Evolutionary conservation across 1,140 invertebrate genomes (phyloP), one percentile per base, ranked within the genome.

Genomic region (Penaeus chinensis): DNA sequence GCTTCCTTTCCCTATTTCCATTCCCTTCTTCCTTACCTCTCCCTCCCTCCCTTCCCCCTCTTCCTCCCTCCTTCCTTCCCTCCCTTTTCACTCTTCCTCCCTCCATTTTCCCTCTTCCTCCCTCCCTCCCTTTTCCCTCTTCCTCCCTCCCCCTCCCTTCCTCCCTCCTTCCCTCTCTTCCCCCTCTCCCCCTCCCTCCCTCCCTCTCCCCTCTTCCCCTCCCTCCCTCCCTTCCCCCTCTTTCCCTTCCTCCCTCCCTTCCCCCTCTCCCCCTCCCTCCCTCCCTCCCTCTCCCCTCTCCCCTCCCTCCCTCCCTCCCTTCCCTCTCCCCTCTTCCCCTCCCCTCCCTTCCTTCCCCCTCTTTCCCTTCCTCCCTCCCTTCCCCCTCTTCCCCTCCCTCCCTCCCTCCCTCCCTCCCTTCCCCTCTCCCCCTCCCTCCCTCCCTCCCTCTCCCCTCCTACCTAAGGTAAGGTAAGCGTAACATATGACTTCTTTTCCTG

Each of bases 301-400:
- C 63, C 3, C 63, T 3, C 3, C 3, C 63, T 66, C 3, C n/a
- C 63, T 66, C 63, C n/a, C 63, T 66, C 63, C n/a, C 3, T 66
- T 3, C n/a, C 3, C 3, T 3, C n/a, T 24, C 3, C 63, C n/a
- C 63, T 66, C 63, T 66, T 3, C 24, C 71, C 42, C n/a, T 76
- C 71, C 42, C 71, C 42, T 3, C 42, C 71, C 42, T 37, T 76
- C 71, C 42, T 42, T 76, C 71, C 42, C 71, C 42, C 71, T 76
- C 71, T 76, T 42, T 74, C 71, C 42, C 71, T 74, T 37, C 42
- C 71, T 74, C 71, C 42, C 71, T 74, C 71, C 42, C 71, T 74
- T 37, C 42, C 71, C 42, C 71, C 42, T 37, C 42, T 37, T 18
- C n/a, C 42, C 22, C 27, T n/a, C 71, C n/a, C 42, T n/a, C 22